Evolutionary conservation across 2,113 vertebrate genomes (phyloP).

Genomic region (Acanthisitta chloris): DNA sequence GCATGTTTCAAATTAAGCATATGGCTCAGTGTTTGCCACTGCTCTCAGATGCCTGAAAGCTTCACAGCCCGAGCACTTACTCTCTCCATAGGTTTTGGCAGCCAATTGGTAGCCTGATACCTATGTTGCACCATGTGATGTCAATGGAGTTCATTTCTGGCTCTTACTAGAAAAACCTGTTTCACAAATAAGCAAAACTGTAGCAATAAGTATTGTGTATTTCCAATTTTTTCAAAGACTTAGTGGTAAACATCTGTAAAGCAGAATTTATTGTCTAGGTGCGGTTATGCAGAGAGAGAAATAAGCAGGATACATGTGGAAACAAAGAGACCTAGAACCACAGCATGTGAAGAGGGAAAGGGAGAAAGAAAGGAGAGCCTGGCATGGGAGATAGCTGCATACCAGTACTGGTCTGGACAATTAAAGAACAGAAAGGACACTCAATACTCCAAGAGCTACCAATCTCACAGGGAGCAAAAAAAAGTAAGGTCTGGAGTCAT

Average conservation of each 20-base stretch:
- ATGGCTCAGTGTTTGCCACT: background rate
- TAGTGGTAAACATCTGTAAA: background rate
- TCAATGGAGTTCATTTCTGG: background rate
- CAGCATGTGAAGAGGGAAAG: background rate
- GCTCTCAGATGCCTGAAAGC: background rate
- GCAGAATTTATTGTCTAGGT: background rate
- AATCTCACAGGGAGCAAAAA: background rate
- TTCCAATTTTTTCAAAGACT: background rate
- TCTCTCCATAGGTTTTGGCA: background rate
- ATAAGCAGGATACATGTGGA: background rate
- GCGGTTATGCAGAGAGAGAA: background rate
- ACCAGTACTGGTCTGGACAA: background rate
- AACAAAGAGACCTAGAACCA: background rate
- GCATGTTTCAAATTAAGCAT: background rate
- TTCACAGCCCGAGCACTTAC: background rate
- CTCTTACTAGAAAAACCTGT: background rate
- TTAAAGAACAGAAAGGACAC: background rate
- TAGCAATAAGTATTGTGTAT: background rate
- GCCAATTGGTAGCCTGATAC: background rate
- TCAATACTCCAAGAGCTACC: background rate
- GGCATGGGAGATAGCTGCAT: background rate
- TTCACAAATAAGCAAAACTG: background rate
- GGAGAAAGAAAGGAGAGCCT: background rate
- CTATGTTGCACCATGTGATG: fast-evolving
- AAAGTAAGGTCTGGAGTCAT: background rate